Evolutionary conservation across 2,113 vertebrate species (phyloP), one percentile per base, ranked within the genome.

Genomic region (Lates calcarifer): DNA sequence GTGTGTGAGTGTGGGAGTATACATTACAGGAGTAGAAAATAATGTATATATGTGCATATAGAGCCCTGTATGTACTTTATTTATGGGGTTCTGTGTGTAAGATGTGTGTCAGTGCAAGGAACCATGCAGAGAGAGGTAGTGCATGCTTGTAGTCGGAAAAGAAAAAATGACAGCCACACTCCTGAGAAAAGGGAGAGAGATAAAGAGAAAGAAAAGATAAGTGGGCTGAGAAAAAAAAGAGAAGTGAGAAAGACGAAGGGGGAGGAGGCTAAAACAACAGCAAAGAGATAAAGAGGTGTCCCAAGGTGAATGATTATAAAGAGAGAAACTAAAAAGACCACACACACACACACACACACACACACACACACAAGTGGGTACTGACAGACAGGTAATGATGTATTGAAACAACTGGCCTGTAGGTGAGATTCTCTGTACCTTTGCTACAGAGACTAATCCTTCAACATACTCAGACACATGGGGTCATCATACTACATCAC

Each of bases 401-500:
- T 73, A 81, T 64, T 81, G 76, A 76, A 62, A 47, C 26, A 3
- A 49, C 15, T 2, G 56, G 17, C 24, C 47, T 51, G 24, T 3
- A 61, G 80, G 74, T 87, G 82, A 79, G 74, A 63, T 53, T 79
- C 70, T 61, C 67, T 78, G 60, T 39, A 85, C 57, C 70, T 74
- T 58, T 57, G 24, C 24, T 26, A 35, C 47, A 57, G 31, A 20
- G 12, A 67, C 62, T 82, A 65, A 79, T 87, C 82, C 66, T 61
- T 82, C 73, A 80, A 43, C 57, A 47, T 22, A 33, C 29, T n/a
- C 41, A 29, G 26, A 78, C 62, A 20, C 68, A 24, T 33, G 26
- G 60, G 47, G 61, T 81, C 73, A 71, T 67, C 62, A 39, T 6
- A 39, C 33, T 63, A 51, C 24, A 77, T 74, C 58, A 76, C 55